Percentiles rank a stretch among this genome's conserved stretches.
These are phyloP conservation scores for Paracanthobrama guichenoti DNA, from an alignment of 2,113 vertebrate genomes.

Conservation along the genomic window DNA sequence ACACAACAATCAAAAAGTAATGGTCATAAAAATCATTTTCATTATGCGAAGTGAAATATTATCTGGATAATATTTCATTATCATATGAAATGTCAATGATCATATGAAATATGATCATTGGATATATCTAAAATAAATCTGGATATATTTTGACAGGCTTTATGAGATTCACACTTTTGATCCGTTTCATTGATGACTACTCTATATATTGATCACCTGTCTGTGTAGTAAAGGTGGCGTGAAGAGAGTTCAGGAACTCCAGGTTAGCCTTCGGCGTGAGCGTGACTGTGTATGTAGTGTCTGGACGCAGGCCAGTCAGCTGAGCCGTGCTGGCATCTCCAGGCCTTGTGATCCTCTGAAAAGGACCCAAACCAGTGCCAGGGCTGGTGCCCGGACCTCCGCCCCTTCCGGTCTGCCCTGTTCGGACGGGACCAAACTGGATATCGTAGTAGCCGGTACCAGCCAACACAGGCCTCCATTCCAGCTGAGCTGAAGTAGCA, in stretches of 20 bases:
- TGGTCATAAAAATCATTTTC: not conserved
- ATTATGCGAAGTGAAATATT: too few species aligned
- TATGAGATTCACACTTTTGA: too few species aligned
- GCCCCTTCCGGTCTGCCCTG: conserved; percentile 26
- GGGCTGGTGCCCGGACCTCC: conserved; percentile 62
- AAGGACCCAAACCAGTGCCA: conserved; percentile 57
- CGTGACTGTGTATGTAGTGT: conserved; percentile 82
- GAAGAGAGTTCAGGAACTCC: conserved; percentile 73
- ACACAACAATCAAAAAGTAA: not conserved
- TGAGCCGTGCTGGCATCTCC: conserved; percentile 72
- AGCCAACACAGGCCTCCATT: conserved; percentile 82
- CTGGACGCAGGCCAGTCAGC: conserved; percentile 76
- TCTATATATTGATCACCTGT: conserved; percentile 70
- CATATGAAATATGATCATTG: too few species aligned
- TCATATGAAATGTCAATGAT: too few species aligned
- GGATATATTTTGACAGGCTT: not conserved
- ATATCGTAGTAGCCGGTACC: conserved; percentile 81
- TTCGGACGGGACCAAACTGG: conserved; percentile 69
- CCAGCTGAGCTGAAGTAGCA: conserved; percentile 77
- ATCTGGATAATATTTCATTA: too few species aligned
- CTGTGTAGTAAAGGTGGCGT: conserved; percentile 80
- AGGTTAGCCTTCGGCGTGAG: conserved; percentile 83
- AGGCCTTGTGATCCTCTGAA: conserved; percentile 70
- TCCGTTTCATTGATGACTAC: too few species aligned
- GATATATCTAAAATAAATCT: too few species aligned